Conservation (phyloP, 2,888 invertebrate species). For the Opisthograptis luteolata region DNA sequence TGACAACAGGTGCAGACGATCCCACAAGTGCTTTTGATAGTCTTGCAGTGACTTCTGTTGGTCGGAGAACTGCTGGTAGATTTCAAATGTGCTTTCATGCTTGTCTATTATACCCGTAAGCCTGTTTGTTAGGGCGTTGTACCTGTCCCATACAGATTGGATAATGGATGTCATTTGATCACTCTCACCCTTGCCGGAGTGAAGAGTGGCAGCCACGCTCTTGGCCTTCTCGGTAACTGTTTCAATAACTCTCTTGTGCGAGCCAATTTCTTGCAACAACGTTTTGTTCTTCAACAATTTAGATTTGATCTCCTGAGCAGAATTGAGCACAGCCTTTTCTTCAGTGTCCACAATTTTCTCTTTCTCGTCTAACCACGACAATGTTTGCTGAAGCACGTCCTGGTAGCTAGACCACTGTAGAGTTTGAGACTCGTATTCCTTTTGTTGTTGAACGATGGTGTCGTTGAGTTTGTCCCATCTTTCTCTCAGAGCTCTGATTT, state of each 20-base stretch:
- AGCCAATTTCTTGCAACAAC: conserved; percentile 93
- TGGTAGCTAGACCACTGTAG: conserved; percentile 94
- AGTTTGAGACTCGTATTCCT: conserved; percentile 92
- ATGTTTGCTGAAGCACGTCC: conserved; percentile 92
- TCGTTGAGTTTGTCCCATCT: conserved; percentile 95
- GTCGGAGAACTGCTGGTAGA: conserved; percentile 94
- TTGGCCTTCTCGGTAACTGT: conserved; percentile 95
- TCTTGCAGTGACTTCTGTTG: conserved; percentile 94
- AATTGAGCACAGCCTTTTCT: conserved; percentile 88
- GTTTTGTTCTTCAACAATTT: conserved; percentile 94
- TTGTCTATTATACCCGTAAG: conserved; percentile 88
- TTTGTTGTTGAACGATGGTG: conserved; percentile 92
- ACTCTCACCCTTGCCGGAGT: conserved; percentile 81
- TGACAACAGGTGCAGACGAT: conserved; percentile 91
- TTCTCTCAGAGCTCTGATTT: conserved; percentile 91
- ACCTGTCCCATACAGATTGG: conserved; percentile 89
- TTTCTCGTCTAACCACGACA: conserved; percentile 94
- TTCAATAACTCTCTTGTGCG: conserved; percentile 96
- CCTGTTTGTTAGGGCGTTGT: conserved; percentile 88
- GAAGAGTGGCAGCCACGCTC: conserved; percentile 85
- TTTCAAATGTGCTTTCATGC: conserved; percentile 90
- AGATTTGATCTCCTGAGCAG: conserved; percentile 93
- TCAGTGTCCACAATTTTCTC: conserved; percentile 90
- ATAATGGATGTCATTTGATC: conserved; percentile 88
- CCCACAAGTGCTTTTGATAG: conserved; percentile 95